These are phyloP conservation scores for Fragum sueziense DNA, from an alignment of 2,888 invertebrate genomes.

Conservation along the genomic window DNA sequence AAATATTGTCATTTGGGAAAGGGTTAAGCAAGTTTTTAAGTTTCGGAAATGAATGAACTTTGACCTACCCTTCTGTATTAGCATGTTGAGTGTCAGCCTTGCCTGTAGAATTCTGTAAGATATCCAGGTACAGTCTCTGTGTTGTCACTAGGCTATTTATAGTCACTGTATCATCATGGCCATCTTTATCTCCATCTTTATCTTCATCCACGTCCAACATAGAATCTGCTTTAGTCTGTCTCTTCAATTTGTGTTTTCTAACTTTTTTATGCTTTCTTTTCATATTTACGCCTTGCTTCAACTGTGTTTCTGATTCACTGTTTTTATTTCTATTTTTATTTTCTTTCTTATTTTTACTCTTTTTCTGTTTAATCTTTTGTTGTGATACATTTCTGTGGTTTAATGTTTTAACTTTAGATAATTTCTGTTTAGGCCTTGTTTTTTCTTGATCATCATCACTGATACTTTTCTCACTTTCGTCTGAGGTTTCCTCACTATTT, in stretches of 20 bases:
- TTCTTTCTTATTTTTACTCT: background rate
- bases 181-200: slow-evolving; percentile 27
- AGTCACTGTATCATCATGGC: slow-evolving; percentile 24
- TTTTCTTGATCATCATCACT: background rate
- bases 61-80: too few relatives aligned
- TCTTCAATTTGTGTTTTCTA: background rate
- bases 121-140: slow-evolving; percentile 49
- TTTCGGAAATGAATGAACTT: too few relatives aligned
- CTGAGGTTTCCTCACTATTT: background rate
- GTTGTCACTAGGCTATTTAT: slow-evolving; percentile 48
- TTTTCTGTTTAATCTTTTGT: too few relatives aligned
- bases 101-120: slow-evolving; percentile 34
- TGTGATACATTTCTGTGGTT: too few relatives aligned
- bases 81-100: background rate
- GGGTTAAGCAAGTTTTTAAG: too few relatives aligned
- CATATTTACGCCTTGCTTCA: too few relatives aligned
- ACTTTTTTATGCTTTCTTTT: background rate
- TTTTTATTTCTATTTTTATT: background rate
- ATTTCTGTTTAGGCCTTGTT: background rate
- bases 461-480: background rate
- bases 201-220: background rate
- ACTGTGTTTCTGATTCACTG: background rate
- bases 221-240: background rate
- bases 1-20: too few relatives aligned
- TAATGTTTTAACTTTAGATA: too few relatives aligned